A percentile compares a stretch with the other conserved stretches of the same genome.
Evolutionary conservation across 2,113 vertebrate genomes (phyloP).

Genomic region (Sardina pilchardus): DNA sequence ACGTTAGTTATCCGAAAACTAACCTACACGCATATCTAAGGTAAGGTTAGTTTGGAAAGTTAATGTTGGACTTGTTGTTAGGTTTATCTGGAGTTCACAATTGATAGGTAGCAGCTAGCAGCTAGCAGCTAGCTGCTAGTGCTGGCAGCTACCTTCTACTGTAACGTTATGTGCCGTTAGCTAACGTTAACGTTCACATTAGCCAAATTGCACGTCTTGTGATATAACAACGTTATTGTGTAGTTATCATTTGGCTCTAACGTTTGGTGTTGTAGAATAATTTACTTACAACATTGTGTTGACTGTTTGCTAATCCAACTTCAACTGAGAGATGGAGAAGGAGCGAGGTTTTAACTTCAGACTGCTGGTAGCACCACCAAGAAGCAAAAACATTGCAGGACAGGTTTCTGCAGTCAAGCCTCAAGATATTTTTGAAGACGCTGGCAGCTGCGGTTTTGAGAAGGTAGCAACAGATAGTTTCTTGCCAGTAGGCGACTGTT

Average conservation of each 20-base stretch:
- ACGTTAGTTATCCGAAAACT: no score
- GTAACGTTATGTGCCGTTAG: no score
- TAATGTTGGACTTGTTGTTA: background rate
- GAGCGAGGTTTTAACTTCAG: conserved; percentile 69
- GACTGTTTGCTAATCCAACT: background rate
- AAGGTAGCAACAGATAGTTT: no score
- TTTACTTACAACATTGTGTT: background rate
- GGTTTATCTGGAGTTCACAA: background rate
- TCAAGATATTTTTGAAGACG: conserved; percentile 52
- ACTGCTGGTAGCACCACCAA: conserved; percentile 67
- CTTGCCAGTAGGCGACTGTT: no score
- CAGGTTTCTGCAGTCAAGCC: conserved; percentile 64
- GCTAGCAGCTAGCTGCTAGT: no score
- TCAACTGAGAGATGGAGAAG: conserved; percentile 60
- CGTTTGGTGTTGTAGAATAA: background rate
- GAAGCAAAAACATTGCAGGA: conserved; percentile 42
- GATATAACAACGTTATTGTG: no score
- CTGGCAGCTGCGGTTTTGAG: conserved; percentile 17
- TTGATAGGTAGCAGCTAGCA: no score
- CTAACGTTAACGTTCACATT: no score
- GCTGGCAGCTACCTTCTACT: no score
- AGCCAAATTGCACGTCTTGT: no score
- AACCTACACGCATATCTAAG: no score
- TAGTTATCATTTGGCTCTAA: background rate
- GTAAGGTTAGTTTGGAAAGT: no score